Conservation (phyloP, 2,888 invertebrate genomes). For the Tuta absoluta region DNA sequence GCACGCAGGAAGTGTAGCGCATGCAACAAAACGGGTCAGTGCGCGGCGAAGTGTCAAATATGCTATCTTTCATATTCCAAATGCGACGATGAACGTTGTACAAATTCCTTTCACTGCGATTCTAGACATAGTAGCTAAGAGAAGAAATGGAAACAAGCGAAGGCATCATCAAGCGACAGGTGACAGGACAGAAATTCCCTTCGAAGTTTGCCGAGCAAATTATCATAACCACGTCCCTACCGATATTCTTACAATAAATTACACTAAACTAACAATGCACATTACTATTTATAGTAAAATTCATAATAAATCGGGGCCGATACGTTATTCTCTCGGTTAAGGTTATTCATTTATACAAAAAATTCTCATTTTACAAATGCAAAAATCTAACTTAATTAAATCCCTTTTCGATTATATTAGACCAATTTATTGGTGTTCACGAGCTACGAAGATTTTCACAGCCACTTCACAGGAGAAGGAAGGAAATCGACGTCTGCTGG, state of each 20-base stretch:
- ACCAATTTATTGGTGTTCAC: conserved; percentile 68
- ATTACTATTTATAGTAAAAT: conserved; percentile 67
- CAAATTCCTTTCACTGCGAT: conserved; percentile 1
- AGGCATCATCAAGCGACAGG: conserved; percentile 71
- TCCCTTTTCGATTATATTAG: conserved; percentile 47
- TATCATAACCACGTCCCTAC: conserved; percentile 70
- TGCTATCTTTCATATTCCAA: not conserved
- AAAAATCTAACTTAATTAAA: conserved; percentile 61
- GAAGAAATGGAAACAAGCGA: conserved; percentile 61
- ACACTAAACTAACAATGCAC: conserved; percentile 77
- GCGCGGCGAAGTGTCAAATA: not conserved
- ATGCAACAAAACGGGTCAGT: not conserved
- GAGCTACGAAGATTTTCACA: conserved; percentile 71
- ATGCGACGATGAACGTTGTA: not conserved
- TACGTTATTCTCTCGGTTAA: too few species aligned
- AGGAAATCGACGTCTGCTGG: conserved; percentile 23
- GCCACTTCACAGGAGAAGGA: conserved; percentile 59
- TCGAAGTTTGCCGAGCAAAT: conserved; percentile 58
- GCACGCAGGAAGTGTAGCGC: not conserved
- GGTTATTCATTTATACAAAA: conserved; percentile 50
- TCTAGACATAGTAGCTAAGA: conserved; percentile 37
- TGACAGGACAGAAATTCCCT: conserved; percentile 63
- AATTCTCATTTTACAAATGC: conserved; percentile 49
- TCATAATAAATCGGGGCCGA: conserved; percentile 63
- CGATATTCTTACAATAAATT: conserved; percentile 74